Conservation (phyloP, 2,888 invertebrate genomes). For the Pollenia amentaria region DNA sequence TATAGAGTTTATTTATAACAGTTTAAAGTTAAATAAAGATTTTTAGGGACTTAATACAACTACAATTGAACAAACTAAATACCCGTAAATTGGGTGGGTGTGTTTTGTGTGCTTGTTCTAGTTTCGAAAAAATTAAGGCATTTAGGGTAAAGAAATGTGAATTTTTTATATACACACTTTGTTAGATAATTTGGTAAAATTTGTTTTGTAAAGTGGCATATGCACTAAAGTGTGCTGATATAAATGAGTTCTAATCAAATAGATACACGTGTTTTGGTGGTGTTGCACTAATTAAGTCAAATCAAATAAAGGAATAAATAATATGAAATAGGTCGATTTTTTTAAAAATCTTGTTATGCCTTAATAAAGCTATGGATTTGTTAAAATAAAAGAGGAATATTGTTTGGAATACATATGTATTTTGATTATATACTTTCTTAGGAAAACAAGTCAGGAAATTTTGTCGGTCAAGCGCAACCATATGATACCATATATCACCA, state of each 20-base stretch:
- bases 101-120: background rate
- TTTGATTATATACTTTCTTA: no score
- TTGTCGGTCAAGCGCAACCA: no score
- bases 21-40: conserved; percentile 51
- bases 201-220: background rate
- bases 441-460: no score
- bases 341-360: no score
- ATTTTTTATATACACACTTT: background rate
- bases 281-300: background rate
- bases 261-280: background rate
- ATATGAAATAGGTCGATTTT: background rate
- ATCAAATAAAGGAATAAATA: background rate
- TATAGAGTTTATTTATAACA: conserved; percentile 37
- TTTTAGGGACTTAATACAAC: conserved; percentile 16
- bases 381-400: no score
- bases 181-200: conserved; percentile 19
- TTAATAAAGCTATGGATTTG: no score
- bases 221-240: background rate
- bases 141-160: background rate
- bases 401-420: no score
- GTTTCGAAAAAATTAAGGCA: conserved; percentile 41
- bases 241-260: conserved; percentile 41
- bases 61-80: conserved; percentile 32
- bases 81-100: background rate
- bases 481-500: no score